Evolutionary conservation across 2,888 invertebrate genomes (phyloP).

Genomic region (Eristalis pertinax): DNA sequence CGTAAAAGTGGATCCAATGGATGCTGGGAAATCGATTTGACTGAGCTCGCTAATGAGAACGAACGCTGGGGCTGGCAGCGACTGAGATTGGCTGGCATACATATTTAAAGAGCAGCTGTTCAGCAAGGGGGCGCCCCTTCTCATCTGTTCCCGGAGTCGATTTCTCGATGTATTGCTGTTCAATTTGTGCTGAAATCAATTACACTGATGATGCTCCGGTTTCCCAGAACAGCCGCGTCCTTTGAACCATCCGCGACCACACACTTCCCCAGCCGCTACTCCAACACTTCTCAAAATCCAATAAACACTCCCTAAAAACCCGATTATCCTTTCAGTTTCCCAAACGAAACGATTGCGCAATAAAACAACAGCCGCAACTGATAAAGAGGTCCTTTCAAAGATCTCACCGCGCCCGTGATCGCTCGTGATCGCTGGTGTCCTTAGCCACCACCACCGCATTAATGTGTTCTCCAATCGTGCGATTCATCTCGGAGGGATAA

Average conservation of each 20-base stretch:
- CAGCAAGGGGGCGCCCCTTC: no score
- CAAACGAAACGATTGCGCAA: neutral
- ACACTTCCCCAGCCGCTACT: neutral
- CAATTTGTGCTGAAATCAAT: no score
- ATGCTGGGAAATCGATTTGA: neutral
- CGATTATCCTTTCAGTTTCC: neutral
- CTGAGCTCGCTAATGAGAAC: neutral
- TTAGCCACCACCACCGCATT: neutral
- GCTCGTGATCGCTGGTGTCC: no score
- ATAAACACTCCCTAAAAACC: neutral
- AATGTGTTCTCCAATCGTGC: neutral
- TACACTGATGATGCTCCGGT: neutral
- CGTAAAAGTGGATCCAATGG: conserved; percentile 1
- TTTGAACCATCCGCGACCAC: neutral
- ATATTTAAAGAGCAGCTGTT: no score
- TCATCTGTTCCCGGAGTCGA: no score
- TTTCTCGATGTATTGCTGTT: no score
- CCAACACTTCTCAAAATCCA: neutral
- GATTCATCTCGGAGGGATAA: neutral
- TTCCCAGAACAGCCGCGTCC: neutral
- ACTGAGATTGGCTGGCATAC: no score
- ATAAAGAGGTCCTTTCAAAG: neutral
- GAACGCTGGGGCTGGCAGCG: no score
- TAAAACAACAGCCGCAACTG: neutral
- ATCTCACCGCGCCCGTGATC: neutral